Conservation (phyloP, 2,888 invertebrate species). For the Trypoxylon attenuatum region DNA sequence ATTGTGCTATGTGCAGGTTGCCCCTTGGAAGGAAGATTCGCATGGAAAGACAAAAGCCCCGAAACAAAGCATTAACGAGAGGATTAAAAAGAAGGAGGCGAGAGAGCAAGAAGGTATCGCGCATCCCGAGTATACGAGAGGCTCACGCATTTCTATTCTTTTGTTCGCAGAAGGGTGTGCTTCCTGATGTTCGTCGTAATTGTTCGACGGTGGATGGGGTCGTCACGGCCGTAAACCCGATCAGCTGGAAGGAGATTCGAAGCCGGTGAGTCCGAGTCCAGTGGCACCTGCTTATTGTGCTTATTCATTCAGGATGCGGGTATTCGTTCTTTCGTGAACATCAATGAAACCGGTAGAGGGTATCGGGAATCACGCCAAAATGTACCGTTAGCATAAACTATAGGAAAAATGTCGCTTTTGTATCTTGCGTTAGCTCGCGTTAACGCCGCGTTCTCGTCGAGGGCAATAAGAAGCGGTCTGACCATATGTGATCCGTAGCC, state of each 20-base stretch:
- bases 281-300: constrained; percentile 49
- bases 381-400: not conserved
- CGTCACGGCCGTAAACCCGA: constrained; percentile 70
- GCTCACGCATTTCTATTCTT: constrained; percentile 30
- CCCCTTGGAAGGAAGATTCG: no score
- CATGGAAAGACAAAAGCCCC: no score
- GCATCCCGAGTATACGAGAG: not conserved
- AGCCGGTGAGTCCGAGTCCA: constrained; percentile 69
- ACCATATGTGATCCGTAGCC: constrained; percentile 11
- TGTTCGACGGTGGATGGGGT: constrained; percentile 69
- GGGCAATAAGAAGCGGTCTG: not conserved
- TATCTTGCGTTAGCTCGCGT: not conserved
- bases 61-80: not conserved
- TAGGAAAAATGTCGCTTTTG: not conserved
- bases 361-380: not conserved
- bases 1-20: no score
- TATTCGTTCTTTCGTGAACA: constrained; percentile 5
- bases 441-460: constrained; percentile 14
- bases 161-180: constrained; percentile 61
- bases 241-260: constrained; percentile 69
- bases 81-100: not conserved
- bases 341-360: constrained; percentile 7
- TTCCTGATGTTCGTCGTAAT: constrained; percentile 69
- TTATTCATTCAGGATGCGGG: constrained; percentile 40
- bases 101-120: not conserved